Evolutionary conservation across 2,888 invertebrate genomes (phyloP).

Genomic region (Andrena chrysosceles): DNA sequence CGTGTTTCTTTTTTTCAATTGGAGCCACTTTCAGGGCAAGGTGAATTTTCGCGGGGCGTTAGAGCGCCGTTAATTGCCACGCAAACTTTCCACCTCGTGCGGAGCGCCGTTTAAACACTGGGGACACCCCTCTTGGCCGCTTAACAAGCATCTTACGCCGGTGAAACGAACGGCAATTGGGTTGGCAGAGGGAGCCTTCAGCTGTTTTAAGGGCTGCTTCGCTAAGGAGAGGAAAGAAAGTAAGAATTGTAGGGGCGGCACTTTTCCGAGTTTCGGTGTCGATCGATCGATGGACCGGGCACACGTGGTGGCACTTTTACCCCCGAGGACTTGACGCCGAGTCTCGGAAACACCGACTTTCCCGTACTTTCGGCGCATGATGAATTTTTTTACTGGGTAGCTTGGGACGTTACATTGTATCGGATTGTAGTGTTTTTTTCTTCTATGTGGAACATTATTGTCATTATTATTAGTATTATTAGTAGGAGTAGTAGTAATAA

Average conservation of each 20-base stretch:
- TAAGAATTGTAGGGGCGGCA: conserved; percentile 38
- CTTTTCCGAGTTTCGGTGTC: conserved; percentile 43
- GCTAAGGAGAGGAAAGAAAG: neutral
- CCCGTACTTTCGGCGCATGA: neutral
- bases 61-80: conserved; percentile 21
- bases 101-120: conserved; percentile 21
- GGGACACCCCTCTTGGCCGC: conserved; percentile 12
- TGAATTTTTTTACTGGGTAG: neutral
- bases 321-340: neutral
- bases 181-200: neutral
- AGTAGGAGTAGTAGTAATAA: no score
- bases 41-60: conserved; percentile 17
- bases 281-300: conserved; percentile 6
- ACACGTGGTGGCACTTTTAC: neutral
- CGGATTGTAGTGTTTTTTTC: no score
- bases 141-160: conserved; percentile 32
- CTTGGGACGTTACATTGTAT: no score
- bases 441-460: no score
- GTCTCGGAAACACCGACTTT: neutral
- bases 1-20: no score
- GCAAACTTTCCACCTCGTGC: conserved; percentile 21
- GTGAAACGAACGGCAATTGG: conserved; percentile 13
- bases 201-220: neutral
- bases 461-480: no score
- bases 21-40: neutral